Percentiles rank a stretch among this genome's conserved stretches.
These are phyloP conservation scores for Xestoiulus laeticollis DNA, from an alignment of 2,888 invertebrate genomes.

Conservation along the genomic window DNA sequence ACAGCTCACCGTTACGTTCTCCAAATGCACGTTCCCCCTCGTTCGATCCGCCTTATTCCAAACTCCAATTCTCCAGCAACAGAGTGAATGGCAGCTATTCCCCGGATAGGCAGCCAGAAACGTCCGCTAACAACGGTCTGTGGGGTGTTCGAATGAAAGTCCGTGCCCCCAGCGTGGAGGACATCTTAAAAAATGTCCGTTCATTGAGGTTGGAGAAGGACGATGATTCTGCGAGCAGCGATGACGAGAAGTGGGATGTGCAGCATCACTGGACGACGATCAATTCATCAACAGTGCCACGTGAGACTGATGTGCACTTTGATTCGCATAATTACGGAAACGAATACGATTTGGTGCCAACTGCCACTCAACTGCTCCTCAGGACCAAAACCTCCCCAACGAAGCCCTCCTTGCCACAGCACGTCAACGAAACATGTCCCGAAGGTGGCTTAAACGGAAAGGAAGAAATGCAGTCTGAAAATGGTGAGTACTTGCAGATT, in stretches of 20 bases:
- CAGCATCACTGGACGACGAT: background rate
- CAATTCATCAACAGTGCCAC: background rate
- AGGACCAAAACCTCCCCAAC: background rate
- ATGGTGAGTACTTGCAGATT: background rate
- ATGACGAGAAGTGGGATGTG: background rate
- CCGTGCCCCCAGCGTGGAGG: conserved; percentile 48
- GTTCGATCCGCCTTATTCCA: too few relatives aligned
- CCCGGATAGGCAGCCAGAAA: background rate
- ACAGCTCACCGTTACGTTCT: too few relatives aligned
- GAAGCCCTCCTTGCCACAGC: background rate
- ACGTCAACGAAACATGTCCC: background rate
- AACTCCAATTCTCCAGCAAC: too few relatives aligned
- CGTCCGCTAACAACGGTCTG: background rate
- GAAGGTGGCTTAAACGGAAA: background rate
- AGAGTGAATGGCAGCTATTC: too few relatives aligned
- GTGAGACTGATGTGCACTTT: background rate
- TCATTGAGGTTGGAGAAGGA: background rate
- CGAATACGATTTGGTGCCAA: conserved; percentile 41
- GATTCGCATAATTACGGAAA: background rate
- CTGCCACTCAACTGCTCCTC: conserved; percentile 48
- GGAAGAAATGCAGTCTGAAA: background rate
- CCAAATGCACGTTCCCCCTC: too few relatives aligned
- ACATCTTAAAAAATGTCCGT: conserved; percentile 45
- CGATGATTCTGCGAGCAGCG: background rate
- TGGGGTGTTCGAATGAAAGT: background rate